Evolutionary conservation across 2,888 invertebrate genomes (phyloP).

Genomic region (Hyposoter didymator): DNA sequence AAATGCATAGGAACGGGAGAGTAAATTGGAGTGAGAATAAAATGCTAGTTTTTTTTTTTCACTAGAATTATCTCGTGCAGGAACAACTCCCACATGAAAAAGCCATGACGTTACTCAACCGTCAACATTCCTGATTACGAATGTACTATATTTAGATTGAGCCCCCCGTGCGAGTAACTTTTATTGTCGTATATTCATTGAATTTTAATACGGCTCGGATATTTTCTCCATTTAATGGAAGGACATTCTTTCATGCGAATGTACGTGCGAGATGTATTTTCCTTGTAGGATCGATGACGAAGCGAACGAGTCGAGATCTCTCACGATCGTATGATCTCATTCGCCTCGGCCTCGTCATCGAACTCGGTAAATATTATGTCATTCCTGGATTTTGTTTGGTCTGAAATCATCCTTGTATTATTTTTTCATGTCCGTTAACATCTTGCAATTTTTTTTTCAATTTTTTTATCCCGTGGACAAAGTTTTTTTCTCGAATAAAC

Average conservation of each 20-base stretch:
- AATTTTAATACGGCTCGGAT: too few relatives aligned
- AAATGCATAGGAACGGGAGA: neutral
- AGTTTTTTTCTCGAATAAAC: neutral
- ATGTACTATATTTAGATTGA: neutral
- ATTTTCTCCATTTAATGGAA: neutral
- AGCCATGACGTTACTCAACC: slow-evolving; percentile 1
- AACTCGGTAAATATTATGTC: slow-evolving; percentile 78
- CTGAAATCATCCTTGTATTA: slow-evolving; percentile 3
- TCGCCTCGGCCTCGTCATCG: slow-evolving; percentile 74
- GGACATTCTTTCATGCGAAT: neutral
- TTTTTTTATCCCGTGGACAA: neutral
- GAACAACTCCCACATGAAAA: slow-evolving; percentile 4
- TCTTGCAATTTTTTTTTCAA: neutral
- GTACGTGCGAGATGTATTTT: slow-evolving; percentile 11
- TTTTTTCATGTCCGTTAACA: too few relatives aligned
- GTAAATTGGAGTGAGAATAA: neutral
- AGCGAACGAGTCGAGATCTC: slow-evolving; percentile 54
- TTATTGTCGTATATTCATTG: neutral
- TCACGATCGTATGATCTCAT: slow-evolving; percentile 76
- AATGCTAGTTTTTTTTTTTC: neutral
- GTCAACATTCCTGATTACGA: neutral
- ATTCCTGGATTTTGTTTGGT: slow-evolving; percentile 59
- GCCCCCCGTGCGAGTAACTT: neutral
- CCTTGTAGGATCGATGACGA: slow-evolving; percentile 51
- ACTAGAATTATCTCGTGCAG: neutral